A percentile compares a stretch with the other conserved stretches of the same genome.
Conservation (phyloP, 2,797 vertebrate species). For the Lithobates sylvaticus region DNA sequence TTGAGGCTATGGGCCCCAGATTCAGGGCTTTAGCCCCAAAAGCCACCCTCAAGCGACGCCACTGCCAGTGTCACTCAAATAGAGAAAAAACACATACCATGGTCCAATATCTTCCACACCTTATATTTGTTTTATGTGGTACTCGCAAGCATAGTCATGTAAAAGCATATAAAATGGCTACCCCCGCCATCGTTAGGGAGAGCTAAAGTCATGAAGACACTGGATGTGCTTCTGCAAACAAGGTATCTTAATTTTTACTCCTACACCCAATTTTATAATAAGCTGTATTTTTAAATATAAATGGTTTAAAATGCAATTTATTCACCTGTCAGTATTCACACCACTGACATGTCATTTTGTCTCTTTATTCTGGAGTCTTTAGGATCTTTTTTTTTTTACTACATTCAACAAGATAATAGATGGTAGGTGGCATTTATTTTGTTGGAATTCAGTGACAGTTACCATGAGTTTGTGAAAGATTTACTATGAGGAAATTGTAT, state of each 20-base stretch:
- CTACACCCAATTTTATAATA: not conserved
- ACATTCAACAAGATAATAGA: not conserved
- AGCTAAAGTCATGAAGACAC: too few species aligned
- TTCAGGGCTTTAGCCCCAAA: too few species aligned
- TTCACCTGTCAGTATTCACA: not conserved
- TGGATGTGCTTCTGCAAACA: too few species aligned
- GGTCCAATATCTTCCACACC: too few species aligned
- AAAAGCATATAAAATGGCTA: too few species aligned
- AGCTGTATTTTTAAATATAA: not conserved
- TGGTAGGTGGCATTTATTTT: not conserved
- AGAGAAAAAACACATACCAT: too few species aligned
- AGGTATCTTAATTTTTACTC: not conserved
- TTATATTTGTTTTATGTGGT: too few species aligned
- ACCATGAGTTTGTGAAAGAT: not conserved
- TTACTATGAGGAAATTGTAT: conserved; percentile 17
- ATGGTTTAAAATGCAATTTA: not conserved
- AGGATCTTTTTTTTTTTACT: not conserved
- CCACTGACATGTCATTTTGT: not conserved
- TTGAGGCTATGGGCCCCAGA: too few species aligned
- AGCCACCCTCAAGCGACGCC: too few species aligned
- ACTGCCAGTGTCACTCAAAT: too few species aligned
- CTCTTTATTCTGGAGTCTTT: not conserved
- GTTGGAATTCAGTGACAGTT: conserved; percentile 9
- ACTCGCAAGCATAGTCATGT: too few species aligned
- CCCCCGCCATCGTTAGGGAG: too few species aligned